Conservation (phyloP, 2,888 invertebrate genomes). For the Macropis europaea region DNA sequence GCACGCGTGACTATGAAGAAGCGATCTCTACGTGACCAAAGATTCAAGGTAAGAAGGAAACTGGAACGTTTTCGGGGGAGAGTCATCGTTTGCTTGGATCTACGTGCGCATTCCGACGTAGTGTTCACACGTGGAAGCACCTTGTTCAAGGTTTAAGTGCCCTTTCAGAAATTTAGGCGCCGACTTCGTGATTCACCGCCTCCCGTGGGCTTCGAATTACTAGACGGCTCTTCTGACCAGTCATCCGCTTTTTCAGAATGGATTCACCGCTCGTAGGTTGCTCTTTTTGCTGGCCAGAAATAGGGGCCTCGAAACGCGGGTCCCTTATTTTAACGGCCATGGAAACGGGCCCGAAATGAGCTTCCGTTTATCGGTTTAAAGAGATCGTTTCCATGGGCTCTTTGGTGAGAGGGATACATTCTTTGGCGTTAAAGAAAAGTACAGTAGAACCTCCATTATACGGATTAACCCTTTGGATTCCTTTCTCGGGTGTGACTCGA, state of each 20-base stretch:
- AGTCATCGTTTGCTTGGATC: slow-evolving; percentile 9
- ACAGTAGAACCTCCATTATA: no score
- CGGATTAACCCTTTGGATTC: no score
- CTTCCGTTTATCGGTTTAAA: no score
- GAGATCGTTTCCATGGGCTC: no score
- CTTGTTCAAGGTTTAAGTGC: slow-evolving; percentile 29
- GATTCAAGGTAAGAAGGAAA: slow-evolving; percentile 7
- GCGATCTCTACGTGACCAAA: slow-evolving; percentile 55
- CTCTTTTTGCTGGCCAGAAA: no score
- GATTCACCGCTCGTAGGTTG: slow-evolving; percentile 7
- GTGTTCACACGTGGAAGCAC: slow-evolving; percentile 52
- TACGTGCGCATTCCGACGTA: slow-evolving; percentile 49
- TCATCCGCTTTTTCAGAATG: slow-evolving; percentile 37
- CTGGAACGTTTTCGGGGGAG: slow-evolving; percentile 13
- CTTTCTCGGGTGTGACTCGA: no score
- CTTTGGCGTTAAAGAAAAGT: no score
- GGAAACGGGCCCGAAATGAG: no score
- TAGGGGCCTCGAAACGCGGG: no score
- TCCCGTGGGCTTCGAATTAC: slow-evolving; percentile 42
- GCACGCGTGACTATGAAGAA: slow-evolving; percentile 31
- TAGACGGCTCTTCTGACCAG: slow-evolving; percentile 9
- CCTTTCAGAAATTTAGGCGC: slow-evolving; percentile 63
- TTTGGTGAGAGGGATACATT: no score
- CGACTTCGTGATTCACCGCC: slow-evolving; percentile 45
- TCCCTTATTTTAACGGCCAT: no score